Evolutionary conservation across 2,113 vertebrate species (phyloP), one percentile per base, ranked within the genome.

Genomic region (Vulpes lagopus): DNA sequence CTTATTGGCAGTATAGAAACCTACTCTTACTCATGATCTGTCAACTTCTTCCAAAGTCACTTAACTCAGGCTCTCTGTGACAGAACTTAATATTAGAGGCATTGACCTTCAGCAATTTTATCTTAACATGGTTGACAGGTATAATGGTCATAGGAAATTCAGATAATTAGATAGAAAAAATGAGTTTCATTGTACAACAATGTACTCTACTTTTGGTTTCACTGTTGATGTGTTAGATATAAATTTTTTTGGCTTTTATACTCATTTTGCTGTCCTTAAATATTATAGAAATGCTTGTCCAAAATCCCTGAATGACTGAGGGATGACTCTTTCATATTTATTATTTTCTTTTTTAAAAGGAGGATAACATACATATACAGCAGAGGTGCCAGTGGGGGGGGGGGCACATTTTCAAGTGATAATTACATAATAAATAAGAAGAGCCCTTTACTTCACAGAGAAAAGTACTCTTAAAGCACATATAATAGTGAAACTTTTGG

Each of bases 101-200:
- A 96, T 11, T 94, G 97, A 71, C 32, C 6, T 97, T 98, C 64
- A 96, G n/a, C 97, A 97, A 91, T 98, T 98, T 96, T 96, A 38
- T 97, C 92, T 91, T 94, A 98, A 84, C 64, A 27, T 84, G 93
- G 90, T 93, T 98, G 97, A 91, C 89, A 98, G 69, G 97, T 97
- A 98, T 94, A 98, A 97, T 97, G 59, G 60, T 94, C 73, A 53
- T 92, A 98, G 97, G 85, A 98, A 94, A 98, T 96, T 71, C 14
- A 97, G 89, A 98, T 98, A 98, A 98, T 96, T 98, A 64, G 51
- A 97, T 98, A 55, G 5, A 93, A 96, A 98, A 98, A 97, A 92
- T 97, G 79, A 73, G 23, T 98, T 97, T 98, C 95, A 88, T 43
- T 98, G 91, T 89, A 95, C n/a, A 97, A 55, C 16, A 69, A 60